These are phyloP conservation scores for Calephelis virginiensis DNA, from an alignment of 1,140 invertebrate species.

Conservation along the genomic window DNA sequence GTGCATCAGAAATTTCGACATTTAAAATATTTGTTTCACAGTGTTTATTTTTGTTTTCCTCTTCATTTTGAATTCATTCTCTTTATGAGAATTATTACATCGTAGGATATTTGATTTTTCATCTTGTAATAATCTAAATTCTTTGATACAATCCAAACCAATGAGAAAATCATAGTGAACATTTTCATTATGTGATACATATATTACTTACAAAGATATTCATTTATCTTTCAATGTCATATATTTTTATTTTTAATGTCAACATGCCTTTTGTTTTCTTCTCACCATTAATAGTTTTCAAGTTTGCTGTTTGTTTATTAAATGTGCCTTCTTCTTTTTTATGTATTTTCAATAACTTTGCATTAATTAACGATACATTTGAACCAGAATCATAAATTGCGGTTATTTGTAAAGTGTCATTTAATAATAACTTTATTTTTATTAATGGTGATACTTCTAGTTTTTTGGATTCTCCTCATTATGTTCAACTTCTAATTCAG, in stretches of 20 bases:
- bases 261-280: slow-evolving; percentile 19
- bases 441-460: slow-evolving; percentile 35
- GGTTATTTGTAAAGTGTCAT: slow-evolving; percentile 30
- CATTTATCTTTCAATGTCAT: background rate
- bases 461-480: slow-evolving; percentile 38
- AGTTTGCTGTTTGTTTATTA: slow-evolving; percentile 20
- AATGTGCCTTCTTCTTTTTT: background rate
- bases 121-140: too few relatives aligned
- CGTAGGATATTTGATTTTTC: too few relatives aligned
- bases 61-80: slow-evolving; percentile 6
- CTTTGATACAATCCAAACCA: background rate
- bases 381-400: slow-evolving; percentile 39
- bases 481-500: slow-evolving; percentile 34
- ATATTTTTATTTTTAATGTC: slow-evolving; percentile 12
- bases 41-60: background rate
- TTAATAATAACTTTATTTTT: slow-evolving; percentile 36
- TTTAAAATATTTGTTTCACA: background rate
- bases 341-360: slow-evolving; percentile 25
- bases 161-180: slow-evolving; percentile 1
- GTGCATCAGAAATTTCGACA: slow-evolving; percentile 6
- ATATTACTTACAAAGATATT: slow-evolving; percentile 14
- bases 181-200: slow-evolving; percentile 13
- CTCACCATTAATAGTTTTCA: slow-evolving; percentile 26
- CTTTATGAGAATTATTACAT: too few relatives aligned
- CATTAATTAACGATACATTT: slow-evolving; percentile 39